Percentiles rank a stretch among this genome's conserved stretches.
These are phyloP conservation scores for Theristicus caerulescens DNA, from an alignment of 2,113 vertebrate genomes.

Conservation along the genomic window DNA sequence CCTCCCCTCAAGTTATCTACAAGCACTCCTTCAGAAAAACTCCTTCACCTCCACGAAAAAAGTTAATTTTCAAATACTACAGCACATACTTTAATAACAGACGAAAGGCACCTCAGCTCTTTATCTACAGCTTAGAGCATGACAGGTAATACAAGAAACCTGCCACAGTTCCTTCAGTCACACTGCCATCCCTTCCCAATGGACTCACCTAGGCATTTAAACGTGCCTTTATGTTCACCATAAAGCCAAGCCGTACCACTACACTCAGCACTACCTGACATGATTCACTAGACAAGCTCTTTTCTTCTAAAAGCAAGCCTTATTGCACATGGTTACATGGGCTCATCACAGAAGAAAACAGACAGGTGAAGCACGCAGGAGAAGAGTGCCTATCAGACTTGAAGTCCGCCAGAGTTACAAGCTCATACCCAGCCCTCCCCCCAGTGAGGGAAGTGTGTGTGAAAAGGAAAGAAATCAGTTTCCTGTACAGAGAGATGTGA, in stretches of 20 bases:
- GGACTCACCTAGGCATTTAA: not conserved
- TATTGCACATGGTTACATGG: not conserved
- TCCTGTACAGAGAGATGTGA: not conserved
- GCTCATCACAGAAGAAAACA: not conserved
- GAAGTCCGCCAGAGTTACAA: not conserved
- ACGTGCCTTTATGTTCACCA: not conserved
- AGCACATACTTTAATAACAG: not conserved
- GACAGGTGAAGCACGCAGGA: not conserved
- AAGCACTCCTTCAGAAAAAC: not conserved
- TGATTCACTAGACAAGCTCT: not conserved
- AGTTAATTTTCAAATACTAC: not conserved
- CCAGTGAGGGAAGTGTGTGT: not conserved
- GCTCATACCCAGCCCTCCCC: not conserved
- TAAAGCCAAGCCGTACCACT: not conserved
- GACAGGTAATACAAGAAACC: not conserved
- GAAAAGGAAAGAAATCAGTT: not conserved
- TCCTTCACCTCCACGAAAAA: not conserved
- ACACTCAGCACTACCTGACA: not conserved
- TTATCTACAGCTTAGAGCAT: not conserved
- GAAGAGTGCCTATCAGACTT: not conserved
- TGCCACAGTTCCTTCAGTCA: not conserved
- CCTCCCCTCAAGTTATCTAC: not conserved
- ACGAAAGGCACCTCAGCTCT: not conserved
- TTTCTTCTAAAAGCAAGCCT: not conserved
- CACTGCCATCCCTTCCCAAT: not conserved